Evolutionary conservation across 2,797 vertebrate genomes (phyloP).

Genomic region (Channa striata): DNA sequence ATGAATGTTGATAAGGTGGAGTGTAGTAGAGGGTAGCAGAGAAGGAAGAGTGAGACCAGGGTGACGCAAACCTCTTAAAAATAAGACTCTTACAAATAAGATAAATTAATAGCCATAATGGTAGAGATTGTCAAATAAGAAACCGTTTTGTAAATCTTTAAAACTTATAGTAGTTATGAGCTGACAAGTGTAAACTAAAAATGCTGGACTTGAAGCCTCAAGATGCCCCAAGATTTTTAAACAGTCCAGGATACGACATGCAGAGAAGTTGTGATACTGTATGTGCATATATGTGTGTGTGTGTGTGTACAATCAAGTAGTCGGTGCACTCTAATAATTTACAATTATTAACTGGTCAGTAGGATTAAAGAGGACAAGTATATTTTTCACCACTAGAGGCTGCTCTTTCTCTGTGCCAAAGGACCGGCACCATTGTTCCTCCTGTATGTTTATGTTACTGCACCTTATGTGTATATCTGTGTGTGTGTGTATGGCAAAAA

Average conservation of each 20-base stretch:
- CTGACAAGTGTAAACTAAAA: not conserved
- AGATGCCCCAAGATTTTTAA: conserved; percentile 7
- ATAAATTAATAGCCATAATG: not conserved
- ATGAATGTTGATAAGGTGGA: too few relatives aligned
- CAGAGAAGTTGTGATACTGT: conserved; percentile 11
- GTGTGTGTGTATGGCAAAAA: conserved; percentile 8
- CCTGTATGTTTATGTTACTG: conserved; percentile 32
- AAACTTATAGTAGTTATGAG: conserved; percentile 1
- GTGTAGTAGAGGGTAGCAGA: too few relatives aligned
- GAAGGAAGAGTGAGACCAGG: too few relatives aligned
- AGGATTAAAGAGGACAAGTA: not conserved
- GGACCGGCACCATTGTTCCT: conserved; percentile 17
- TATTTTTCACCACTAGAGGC: conserved; percentile 76
- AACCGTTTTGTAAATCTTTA: not conserved
- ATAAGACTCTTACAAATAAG: too few relatives aligned
- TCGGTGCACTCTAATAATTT: conserved; percentile 37
- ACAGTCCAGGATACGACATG: not conserved
- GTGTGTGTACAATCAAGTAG: conserved; percentile 23
- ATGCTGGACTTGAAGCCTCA: not conserved
- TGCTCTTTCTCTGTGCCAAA: conserved; percentile 73
- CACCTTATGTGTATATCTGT: conserved; percentile 19
- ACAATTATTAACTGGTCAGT: not conserved
- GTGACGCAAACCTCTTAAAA: too few relatives aligned
- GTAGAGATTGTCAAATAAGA: not conserved
- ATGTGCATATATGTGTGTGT: not conserved